Percentiles rank a stretch among this genome's conserved stretches.
These are phyloP conservation scores for Pararge aegeria DNA, from an alignment of 1,140 invertebrate genomes.

Conservation along the genomic window DNA sequence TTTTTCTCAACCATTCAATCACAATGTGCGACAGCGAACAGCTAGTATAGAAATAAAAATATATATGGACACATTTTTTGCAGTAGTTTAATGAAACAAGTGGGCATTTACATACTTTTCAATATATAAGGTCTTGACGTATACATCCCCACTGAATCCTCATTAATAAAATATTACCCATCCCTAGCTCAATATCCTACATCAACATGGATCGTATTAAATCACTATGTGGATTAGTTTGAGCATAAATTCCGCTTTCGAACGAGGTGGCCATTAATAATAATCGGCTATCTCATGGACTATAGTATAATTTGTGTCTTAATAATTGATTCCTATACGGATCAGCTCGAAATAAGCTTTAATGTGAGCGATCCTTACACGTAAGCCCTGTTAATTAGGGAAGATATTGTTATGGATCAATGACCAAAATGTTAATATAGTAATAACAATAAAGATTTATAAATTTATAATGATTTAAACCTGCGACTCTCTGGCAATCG, in stretches of 20 bases:
- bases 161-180: neutral
- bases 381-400: no score
- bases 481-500: no score
- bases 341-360: neutral
- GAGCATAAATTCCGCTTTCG: slow-evolving; percentile 7
- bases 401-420: no score
- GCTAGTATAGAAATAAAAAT: no score
- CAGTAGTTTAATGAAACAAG: no score
- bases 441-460: no score
- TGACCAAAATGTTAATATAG: no score
- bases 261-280: slow-evolving; percentile 6
- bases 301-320: slow-evolving; percentile 1
- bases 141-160: neutral
- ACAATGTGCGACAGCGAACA: no score
- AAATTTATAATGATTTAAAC: no score
- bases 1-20: no score
- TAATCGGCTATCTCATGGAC: slow-evolving; percentile 6
- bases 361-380: neutral
- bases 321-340: slow-evolving; percentile 6
- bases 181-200: neutral
- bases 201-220: slow-evolving; percentile 8
- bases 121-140: neutral
- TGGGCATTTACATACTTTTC: neutral
- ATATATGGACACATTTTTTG: no score
- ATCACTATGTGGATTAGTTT: slow-evolving; percentile 6